Evolutionary conservation across 2,797 vertebrate genomes (phyloP).

Genomic region (Furcifer pardalis): DNA sequence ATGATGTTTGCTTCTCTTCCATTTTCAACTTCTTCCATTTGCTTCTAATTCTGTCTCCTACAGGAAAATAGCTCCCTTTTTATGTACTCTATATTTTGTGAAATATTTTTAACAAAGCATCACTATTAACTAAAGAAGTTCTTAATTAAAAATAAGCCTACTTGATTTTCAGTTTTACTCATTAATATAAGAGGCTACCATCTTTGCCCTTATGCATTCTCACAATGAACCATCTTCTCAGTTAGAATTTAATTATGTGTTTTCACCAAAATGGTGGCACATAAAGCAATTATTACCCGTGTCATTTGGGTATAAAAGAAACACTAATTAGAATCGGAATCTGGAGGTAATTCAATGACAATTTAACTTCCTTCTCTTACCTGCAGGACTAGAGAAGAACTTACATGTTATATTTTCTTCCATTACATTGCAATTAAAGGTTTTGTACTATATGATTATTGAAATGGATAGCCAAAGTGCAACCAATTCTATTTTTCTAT

Average conservation of each 20-base stretch:
- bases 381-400: conserved; percentile 15
- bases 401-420: background rate
- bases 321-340: conserved; percentile 15
- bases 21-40: conserved; percentile 64
- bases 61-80: conserved; percentile 76
- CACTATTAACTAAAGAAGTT: conserved; percentile 64
- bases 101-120: conserved; percentile 69
- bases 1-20: conserved; percentile 8
- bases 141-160: conserved; percentile 59
- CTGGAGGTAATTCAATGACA: conserved; percentile 16
- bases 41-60: conserved; percentile 64
- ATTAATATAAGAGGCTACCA: conserved; percentile 41
- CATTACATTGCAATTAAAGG: conserved; percentile 26
- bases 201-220: conserved; percentile 44
- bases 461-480: conserved; percentile 21
- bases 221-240: conserved; percentile 53
- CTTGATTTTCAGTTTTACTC: conserved; percentile 47
- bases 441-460: conserved; percentile 20
- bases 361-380: conserved; percentile 30
- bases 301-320: conserved; percentile 32
- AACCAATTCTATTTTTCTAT: conserved; percentile 36
- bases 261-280: conserved; percentile 54
- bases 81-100: conserved; percentile 64
- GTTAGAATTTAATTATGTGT: background rate
- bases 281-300: conserved; percentile 44